phyloP scores from a whole-genome alignment of 2,888 invertebrate species.

The Brenthis ino region DNA sequence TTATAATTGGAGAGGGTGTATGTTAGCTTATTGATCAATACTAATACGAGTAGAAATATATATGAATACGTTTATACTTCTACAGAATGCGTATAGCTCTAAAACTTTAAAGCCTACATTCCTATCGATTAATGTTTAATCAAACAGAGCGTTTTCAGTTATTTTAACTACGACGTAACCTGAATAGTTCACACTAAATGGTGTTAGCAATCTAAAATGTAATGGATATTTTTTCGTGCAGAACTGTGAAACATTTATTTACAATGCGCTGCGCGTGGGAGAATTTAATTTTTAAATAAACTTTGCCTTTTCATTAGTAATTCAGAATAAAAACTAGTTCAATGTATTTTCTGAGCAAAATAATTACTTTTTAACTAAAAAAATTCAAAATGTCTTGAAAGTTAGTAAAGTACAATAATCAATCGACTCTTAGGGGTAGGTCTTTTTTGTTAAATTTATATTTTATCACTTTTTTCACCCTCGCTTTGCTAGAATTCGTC shows the following conservation, averaged over 20 bases:
- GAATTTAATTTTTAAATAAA: slow-evolving; percentile 25
- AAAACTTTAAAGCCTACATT: neutral
- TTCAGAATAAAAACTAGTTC: slow-evolving; percentile 11
- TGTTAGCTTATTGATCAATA: too few species aligned
- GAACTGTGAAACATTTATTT: slow-evolving; percentile 13
- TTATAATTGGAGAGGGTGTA: neutral
- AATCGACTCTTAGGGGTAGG: too few species aligned
- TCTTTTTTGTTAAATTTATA: too few species aligned
- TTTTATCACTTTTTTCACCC: too few species aligned
- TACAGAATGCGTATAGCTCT: too few species aligned
- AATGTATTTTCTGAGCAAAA: slow-evolving; percentile 4
- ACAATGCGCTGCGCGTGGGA: slow-evolving; percentile 7
- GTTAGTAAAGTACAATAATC: neutral
- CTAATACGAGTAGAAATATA: too few species aligned
- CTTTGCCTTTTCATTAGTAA: slow-evolving; percentile 23
- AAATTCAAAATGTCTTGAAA: slow-evolving; percentile 1
- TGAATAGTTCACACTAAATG: neutral
- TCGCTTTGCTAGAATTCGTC: too few species aligned
- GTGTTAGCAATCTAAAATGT: slow-evolving; percentile 8
- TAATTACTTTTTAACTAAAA: neutral
- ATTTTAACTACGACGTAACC: neutral
- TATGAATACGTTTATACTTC: too few species aligned
- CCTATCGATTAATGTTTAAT: neutral
- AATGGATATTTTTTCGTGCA: slow-evolving; percentile 15
- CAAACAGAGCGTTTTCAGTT: neutral